phyloP scores from a whole-genome alignment of 2,113 vertebrate species.

The Erpornis zantholeuca region DNA sequence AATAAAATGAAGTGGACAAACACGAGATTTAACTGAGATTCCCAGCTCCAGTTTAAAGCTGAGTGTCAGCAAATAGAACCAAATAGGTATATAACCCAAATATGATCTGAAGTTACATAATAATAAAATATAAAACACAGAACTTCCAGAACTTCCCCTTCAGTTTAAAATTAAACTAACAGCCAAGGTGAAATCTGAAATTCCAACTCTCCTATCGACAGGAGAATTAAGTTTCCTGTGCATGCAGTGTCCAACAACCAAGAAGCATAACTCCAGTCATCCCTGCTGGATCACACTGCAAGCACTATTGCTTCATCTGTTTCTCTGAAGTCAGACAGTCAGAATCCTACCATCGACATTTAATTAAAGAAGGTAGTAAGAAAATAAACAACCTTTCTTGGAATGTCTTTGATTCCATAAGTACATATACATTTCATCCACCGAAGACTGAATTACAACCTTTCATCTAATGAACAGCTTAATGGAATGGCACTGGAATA shows the following conservation, averaged over 20 bases:
- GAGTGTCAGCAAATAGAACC: background rate
- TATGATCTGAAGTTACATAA: background rate
- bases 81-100: background rate
- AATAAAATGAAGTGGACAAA: background rate
- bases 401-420: slow-evolving; percentile 48
- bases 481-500: slow-evolving; percentile 27
- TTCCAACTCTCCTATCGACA: background rate
- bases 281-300: background rate
- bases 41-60: background rate
- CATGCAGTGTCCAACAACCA: background rate
- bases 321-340: background rate
- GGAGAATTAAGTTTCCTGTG: background rate
- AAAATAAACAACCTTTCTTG: slow-evolving; percentile 45
- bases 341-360: background rate
- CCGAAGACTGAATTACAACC: slow-evolving; percentile 36
- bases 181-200: background rate
- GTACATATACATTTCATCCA: slow-evolving; percentile 13
- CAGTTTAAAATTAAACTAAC: background rate
- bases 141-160: background rate
- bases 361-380: slow-evolving; percentile 46
- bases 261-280: background rate
- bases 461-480: slow-evolving; percentile 32
- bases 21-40: background rate
- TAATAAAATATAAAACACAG: background rate
- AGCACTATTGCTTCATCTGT: background rate